Evolutionary conservation across 1,140 invertebrate genomes (phyloP), one percentile per base, ranked within the genome.

Genomic region (Drosophila sucinea): DNA sequence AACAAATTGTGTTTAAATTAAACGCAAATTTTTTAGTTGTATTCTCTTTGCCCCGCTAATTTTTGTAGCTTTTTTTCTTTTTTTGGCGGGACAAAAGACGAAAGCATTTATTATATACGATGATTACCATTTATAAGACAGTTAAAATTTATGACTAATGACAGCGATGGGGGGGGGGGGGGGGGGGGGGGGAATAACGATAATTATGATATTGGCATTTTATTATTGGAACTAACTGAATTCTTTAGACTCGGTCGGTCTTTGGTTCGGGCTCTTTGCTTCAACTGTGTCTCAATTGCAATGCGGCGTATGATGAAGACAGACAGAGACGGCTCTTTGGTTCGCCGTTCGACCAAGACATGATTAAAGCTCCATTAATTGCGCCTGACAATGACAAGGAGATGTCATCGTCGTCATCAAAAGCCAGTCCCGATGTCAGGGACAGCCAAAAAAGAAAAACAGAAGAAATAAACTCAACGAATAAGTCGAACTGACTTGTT

Each of bases 141-240:
- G 83, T 87, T 77, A 71, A 86, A 79, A 87, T 86, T 86, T 87
- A 86, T 77, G 76, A 79, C 73, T 79, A 85, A 86, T 86, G 82
- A 86, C 72, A 78, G 81, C 66, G 33, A 23, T 3, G 33, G 7
- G 30, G 5, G 30, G 30, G n/a, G 3, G 29, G 29, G n/a, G n/a
- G n/a, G n/a, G n/a, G 33, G 7, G 30, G 2, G 4, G 0, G 40
- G 33, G 2, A 7, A 27, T 41, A 40, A 41, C 63, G 54, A 30
- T 41, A 75, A 63, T 25, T 60, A 30, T 10, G 44, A 4, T 68
- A 68, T 74, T 60, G 33, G 35, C 40, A 62, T 68, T 68, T 30
- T 41, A 25, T 56, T 40, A 75, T 33, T 47, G 56, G 40, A 75
- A 47, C 33, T 58, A 58, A 58, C 23, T 51, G 23, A 51, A 51